Evolutionary conservation across 2,888 invertebrate genomes (phyloP).

Genomic region (Sinelater perroti): DNA sequence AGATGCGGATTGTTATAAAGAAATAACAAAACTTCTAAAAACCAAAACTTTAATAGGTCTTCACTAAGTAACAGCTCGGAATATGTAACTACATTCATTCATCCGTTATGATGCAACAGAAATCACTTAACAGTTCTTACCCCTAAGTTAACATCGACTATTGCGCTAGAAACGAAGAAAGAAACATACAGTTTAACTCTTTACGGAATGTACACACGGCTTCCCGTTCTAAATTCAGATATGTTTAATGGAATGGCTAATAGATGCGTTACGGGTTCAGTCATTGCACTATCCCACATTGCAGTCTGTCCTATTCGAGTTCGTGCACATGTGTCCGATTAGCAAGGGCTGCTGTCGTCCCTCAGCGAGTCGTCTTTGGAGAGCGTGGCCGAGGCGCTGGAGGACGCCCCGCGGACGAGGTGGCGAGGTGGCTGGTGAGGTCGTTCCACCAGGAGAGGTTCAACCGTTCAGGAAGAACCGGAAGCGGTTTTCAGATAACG

Average conservation of each 20-base stretch:
- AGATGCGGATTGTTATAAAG: not conserved
- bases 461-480: slow-evolving; percentile 79
- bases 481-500: slow-evolving; percentile 86
- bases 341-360: slow-evolving; percentile 55
- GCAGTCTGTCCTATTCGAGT: no score
- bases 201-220: no score
- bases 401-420: slow-evolving; percentile 53
- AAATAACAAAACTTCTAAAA: slow-evolving; percentile 9
- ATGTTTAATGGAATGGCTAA: slow-evolving; percentile 15
- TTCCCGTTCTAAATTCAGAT: slow-evolving; percentile 11
- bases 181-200: no score
- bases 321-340: slow-evolving; percentile 31
- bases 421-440: slow-evolving; percentile 59
- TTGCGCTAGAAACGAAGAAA: slow-evolving; percentile 5
- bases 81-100: slow-evolving; percentile 15
- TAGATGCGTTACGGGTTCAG: not conserved
- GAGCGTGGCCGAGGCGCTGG: slow-evolving; percentile 56
- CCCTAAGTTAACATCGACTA: slow-evolving; percentile 27
- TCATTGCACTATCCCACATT: slow-evolving; percentile 29
- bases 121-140: slow-evolving; percentile 20
- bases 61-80: slow-evolving; percentile 27
- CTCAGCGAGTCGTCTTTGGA: slow-evolving; percentile 50
- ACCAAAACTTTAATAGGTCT: slow-evolving; percentile 5
- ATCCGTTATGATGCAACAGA: slow-evolving; percentile 9
- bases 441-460: slow-evolving; percentile 63